Conservation (phyloP, 2,797 vertebrate species). For the Alca torda region DNA sequence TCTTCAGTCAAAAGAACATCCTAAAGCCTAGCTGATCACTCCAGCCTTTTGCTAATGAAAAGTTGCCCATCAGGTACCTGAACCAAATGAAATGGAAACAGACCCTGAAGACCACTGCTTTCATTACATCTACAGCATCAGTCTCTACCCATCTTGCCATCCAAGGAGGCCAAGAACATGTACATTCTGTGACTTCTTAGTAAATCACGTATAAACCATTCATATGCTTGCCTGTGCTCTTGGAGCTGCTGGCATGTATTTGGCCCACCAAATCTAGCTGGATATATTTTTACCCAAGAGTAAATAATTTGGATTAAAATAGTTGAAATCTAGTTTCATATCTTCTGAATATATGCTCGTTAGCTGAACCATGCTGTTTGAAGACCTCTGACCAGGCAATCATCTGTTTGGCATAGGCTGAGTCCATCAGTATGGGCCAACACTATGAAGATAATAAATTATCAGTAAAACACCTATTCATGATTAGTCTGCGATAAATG, state of each 20-base stretch:
- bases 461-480: background rate
- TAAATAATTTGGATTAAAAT: background rate
- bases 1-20: background rate
- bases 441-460: background rate
- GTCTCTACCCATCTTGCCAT: background rate
- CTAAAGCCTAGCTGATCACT: background rate
- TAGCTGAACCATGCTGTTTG: background rate
- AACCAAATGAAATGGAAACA: background rate
- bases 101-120: background rate
- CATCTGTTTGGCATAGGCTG: background rate
- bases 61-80: accelerated
- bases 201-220: background rate
- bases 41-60: background rate
- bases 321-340: background rate
- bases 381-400: background rate
- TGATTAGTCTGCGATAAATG: constrained; percentile 1
- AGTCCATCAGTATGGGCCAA: background rate
- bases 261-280: background rate
- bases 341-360: background rate
- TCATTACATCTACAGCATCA: background rate
- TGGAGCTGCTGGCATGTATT: background rate
- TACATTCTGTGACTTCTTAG: background rate
- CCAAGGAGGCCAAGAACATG: background rate
- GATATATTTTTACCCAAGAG: background rate
- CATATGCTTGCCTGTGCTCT: background rate